Evolutionary conservation across 92 coral and sea anemone species (phyloP).

Genomic region (Zoanthus gigantus): DNA sequence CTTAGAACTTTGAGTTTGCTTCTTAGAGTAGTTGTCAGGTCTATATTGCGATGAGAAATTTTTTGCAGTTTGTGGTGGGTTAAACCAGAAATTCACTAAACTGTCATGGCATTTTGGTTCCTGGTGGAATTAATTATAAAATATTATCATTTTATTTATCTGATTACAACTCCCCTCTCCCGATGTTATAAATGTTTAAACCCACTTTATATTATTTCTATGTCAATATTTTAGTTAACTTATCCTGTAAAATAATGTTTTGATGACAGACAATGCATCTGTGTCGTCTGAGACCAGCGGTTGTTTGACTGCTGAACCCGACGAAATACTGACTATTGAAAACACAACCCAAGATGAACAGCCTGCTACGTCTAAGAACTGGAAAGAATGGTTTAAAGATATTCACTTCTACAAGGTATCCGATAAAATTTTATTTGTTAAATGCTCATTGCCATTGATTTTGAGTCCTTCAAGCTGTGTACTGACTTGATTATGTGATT

Average conservation of each 20-base stretch:
- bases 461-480: not conserved
- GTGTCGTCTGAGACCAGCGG: conserved; percentile 11
- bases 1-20: no score
- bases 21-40: no score
- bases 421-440: no score
- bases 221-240: not conserved
- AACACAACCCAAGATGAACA: conserved; percentile 11
- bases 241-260: not conserved
- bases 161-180: no score
- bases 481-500: not conserved
- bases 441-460: not conserved
- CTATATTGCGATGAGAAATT: no score
- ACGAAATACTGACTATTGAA: conserved; percentile 29
- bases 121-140: no score
- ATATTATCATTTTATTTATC: no score
- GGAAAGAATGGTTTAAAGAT: conserved; percentile 87
- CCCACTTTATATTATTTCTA: no score
- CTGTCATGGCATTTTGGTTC: no score
- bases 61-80: no score
- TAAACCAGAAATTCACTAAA: no score
- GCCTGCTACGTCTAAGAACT: conserved; percentile 44
- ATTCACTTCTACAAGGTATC: conserved; percentile 74
- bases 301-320: not conserved
- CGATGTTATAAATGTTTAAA: no score
- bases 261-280: conserved; percentile 6